These are phyloP conservation scores for Pholis gunnellus DNA, from an alignment of 2,113 vertebrate genomes.

Conservation along the genomic window DNA sequence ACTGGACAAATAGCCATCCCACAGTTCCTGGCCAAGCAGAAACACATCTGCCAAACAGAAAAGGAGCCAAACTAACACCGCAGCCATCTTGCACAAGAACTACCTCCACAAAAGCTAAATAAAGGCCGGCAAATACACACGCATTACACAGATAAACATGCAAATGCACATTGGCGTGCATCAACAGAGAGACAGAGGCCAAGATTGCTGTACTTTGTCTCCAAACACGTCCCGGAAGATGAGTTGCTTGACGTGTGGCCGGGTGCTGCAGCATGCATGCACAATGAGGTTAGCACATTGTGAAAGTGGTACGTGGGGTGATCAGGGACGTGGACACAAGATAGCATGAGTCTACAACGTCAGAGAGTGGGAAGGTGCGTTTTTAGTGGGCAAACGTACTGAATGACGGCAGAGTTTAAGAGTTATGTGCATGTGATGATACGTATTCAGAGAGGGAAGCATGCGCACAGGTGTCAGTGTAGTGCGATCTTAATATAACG, in stretches of 20 bases:
- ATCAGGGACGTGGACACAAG: slow-evolving; percentile 34
- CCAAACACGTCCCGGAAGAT: slow-evolving; percentile 41
- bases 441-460: slow-evolving; percentile 14
- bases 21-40: slow-evolving; percentile 32
- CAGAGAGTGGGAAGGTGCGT: neutral
- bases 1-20: slow-evolving; percentile 26
- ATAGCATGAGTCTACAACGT: slow-evolving; percentile 1
- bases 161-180: slow-evolving; percentile 9
- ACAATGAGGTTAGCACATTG: slow-evolving; percentile 42
- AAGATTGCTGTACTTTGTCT: slow-evolving; percentile 26
- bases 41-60: slow-evolving; percentile 54
- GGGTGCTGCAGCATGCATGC: slow-evolving; percentile 37
- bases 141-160: slow-evolving; percentile 9
- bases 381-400: neutral
- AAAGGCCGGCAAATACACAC: slow-evolving; percentile 12
- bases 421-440: neutral
- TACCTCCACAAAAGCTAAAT: neutral
- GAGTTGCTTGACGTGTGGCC: slow-evolving; percentile 50
- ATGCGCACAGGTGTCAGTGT: slow-evolving; percentile 20
- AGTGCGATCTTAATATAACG: slow-evolving; percentile 6
- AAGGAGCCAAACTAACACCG: slow-evolving; percentile 6
- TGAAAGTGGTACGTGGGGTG: slow-evolving; percentile 23
- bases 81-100: slow-evolving; percentile 5
- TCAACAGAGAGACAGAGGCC: slow-evolving; percentile 14
- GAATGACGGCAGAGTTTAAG: neutral